Base-by-base conservation (phyloP, 2,888 invertebrate species). In the Calameuta filiformis region DNA sequence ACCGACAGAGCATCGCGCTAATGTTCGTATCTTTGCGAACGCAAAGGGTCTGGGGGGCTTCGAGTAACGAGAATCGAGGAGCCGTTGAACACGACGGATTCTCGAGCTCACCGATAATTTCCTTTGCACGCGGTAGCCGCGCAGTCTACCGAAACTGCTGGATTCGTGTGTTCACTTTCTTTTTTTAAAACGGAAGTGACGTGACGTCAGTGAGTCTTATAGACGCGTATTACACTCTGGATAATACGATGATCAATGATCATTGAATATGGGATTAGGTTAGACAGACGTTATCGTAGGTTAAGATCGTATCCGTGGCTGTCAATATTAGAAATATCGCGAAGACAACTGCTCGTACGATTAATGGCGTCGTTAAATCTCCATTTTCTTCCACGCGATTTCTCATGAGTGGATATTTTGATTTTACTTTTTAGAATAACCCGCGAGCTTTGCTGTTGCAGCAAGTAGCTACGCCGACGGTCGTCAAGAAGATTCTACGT, bases 401-500 rank as follows among this genome's bases (percentile, higher is more conserved):
- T 23, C 56, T 56, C 56, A 56, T 56, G 23, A 6, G 23, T 56
- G 56, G 15, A 56, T 56, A 35, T 75, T 76, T 73, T 76, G 33
- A 69, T 77, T 77, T 68, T 78, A 37, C 76, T 31, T 78, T 78
- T 68, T 78, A 78, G 78, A 78, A 73, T 78, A 78, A 78, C 76
- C 73, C 75, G 79, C 74, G 79, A 76, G 81, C 83, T 83, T 85
- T 89, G 87, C 88, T 83, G 84, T 93, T 94, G 81, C 94, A 98
- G 97, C 97, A 98, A 97, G 98, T 98, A 82, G 98, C 98, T 81
- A 98, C 98, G 4, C 98, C 98, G 1, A 97, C 97, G 0, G 98
- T 98, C 0, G 98, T 98, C 23, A 97, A 98, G 93, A 97, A 98
- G 93, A 98, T 99, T 85, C 94, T 98, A 56, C 95, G 98, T 9